These are phyloP conservation scores for Ceratoteleas bidentatus DNA, from an alignment of 1,140 invertebrate species.

Conservation along the genomic window DNA sequence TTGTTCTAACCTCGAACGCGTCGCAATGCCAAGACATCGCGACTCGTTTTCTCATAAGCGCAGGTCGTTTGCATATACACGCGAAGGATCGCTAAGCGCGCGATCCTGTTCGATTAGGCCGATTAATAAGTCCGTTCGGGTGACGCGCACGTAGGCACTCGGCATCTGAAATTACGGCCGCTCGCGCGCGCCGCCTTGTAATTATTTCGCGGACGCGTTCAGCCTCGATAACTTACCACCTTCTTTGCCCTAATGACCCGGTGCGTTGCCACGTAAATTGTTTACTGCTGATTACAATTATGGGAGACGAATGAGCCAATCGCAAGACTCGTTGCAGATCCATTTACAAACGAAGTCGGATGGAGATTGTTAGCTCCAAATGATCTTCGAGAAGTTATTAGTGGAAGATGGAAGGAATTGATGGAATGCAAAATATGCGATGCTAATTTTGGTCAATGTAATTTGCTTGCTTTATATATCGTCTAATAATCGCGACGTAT, in stretches of 20 bases:
- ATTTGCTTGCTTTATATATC: no score
- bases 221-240: constrained; percentile 37
- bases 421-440: no score
- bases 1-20: constrained; percentile 11
- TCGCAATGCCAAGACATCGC: constrained; percentile 41
- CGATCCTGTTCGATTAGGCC: constrained; percentile 38
- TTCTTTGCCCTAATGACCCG: constrained; percentile 43
- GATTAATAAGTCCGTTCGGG: constrained; percentile 42
- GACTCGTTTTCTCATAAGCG: constrained; percentile 46
- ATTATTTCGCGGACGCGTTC: constrained; percentile 45
- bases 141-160: constrained; percentile 12
- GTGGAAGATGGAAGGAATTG: no score
- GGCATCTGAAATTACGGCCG: constrained; percentile 29
- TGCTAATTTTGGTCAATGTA: no score
- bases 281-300: constrained; percentile 10
- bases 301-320: no score
- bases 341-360: no score
- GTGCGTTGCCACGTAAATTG: constrained; percentile 9
- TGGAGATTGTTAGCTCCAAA: no score
- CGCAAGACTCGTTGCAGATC: no score
- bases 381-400: no score
- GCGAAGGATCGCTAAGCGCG: constrained; percentile 11
- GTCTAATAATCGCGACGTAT: no score
- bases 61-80: constrained; percentile 37
- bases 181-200: constrained; percentile 39